Percentiles rank a stretch among this genome's conserved stretches.
phyloP scores from a whole-genome alignment of 2,888 invertebrate genomes.

The Volucella inanis region DNA sequence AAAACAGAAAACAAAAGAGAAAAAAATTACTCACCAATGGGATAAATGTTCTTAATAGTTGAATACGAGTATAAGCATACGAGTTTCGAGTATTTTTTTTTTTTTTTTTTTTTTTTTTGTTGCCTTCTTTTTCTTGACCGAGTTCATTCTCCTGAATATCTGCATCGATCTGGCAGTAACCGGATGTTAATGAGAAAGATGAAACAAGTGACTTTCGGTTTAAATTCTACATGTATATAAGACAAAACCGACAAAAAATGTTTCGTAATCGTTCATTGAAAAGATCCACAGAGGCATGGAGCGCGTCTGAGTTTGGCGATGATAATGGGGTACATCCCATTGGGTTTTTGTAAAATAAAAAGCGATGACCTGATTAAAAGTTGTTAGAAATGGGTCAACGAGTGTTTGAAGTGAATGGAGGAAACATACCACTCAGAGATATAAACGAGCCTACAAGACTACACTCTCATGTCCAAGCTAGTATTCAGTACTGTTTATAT shows the following conservation, averaged over 20 bases:
- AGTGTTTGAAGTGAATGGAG: no score
- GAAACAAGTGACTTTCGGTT: background rate
- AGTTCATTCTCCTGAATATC: constrained; percentile 46
- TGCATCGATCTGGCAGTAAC: constrained; percentile 30
- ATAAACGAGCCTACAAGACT: no score
- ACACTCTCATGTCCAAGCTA: no score
- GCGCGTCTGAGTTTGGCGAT: no score
- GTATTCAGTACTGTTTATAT: no score
- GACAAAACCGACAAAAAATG: no score
- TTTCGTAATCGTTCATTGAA: no score
- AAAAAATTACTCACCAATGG: constrained; percentile 60
- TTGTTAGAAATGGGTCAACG: constrained; percentile 25
- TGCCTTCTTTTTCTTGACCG: constrained; percentile 2
- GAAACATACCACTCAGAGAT: no score
- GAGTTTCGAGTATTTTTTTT: constrained; percentile 28
- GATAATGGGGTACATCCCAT: constrained; percentile 10
- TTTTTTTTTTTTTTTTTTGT: constrained; percentile 8
- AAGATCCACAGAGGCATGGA: no score
- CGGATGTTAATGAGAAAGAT: constrained; percentile 34
- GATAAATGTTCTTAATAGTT: constrained; percentile 46
- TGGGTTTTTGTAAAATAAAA: constrained; percentile 40
- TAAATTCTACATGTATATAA: no score
- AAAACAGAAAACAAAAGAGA: constrained; percentile 29
- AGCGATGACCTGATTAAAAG: constrained; percentile 51
- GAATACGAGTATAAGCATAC: constrained; percentile 37